Evolutionary conservation across 2,888 invertebrate species (phyloP), one percentile per base, ranked within the genome.

Genomic region (Ormyrus thymus): DNA sequence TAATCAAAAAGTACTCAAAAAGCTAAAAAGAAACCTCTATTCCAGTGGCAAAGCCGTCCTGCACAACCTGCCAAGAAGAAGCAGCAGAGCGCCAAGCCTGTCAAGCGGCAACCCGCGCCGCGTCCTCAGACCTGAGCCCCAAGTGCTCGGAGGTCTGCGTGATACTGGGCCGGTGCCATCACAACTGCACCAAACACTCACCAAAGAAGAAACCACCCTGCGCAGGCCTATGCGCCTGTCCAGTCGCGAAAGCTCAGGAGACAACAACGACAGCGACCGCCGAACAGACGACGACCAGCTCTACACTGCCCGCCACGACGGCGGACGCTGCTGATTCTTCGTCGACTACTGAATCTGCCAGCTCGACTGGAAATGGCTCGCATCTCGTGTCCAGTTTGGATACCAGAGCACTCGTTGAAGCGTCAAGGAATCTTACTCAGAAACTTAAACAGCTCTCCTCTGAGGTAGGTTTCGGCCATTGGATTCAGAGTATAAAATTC

Each of bases 351-450:
- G 13, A 56, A 9, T 9, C 76, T 13, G 75, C 83, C 53, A 64
- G 80, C 53, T 51, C 82, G 45, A 69, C 80, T 29, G 29, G 29
- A 29, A 29, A 29, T 29, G 29, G 29, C 29, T 29, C 29, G 29
- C 29, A 29, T 29, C 29, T 29, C 29, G 29, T 29, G 91, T 92
- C 92, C 48, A 89, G 90, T 9, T 86, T 92, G 76, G 95, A 95
- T 87, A 94, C 95, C 15, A 93, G 94, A 85, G 95, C 95, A 69
- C 92, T 98, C 62, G 95, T 96, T 82, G 97, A 97, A 90, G 97
- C 97, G 10, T 97, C 97, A 43, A 93, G 97, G 85, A 97, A 97
- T 91, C 92, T 98, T 83, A 97, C 97, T 76, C 97, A 97, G 90
- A 97, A 97, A 74, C 91, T 98, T 78, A 95, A 96, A 87, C 96